Conservation (phyloP, 2,797 vertebrate species). For the Microctenopoma stevenorrisi region DNA sequence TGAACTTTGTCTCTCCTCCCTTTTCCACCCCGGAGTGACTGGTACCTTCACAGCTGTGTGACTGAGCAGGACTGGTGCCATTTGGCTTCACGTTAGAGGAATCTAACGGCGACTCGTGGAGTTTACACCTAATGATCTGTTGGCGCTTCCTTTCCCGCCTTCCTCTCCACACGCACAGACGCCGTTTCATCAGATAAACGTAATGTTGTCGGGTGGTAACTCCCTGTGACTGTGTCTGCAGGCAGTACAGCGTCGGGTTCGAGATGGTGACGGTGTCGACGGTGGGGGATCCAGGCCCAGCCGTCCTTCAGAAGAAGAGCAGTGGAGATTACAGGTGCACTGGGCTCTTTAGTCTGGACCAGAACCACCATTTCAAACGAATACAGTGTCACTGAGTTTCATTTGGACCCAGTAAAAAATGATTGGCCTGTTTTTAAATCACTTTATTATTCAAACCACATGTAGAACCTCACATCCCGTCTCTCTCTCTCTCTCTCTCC, state of each 20-base stretch:
- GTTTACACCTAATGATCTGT: not conserved
- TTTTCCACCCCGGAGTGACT: too few species aligned
- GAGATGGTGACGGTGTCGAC: conserved; percentile 90
- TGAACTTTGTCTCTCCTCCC: too few species aligned
- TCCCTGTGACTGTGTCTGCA: conserved; percentile 59
- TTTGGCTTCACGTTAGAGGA: not conserved
- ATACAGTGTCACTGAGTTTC: too few species aligned
- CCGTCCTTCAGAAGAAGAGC: conserved; percentile 88
- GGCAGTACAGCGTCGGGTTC: conserved; percentile 98
- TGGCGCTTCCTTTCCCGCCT: not conserved
- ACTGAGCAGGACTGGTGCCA: not conserved
- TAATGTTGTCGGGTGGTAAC: not conserved
- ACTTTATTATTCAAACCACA: too few species aligned
- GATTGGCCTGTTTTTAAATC: too few species aligned
- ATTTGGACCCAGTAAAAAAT: too few species aligned
- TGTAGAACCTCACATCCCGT: too few species aligned
- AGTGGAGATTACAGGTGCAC: conserved; percentile 95
- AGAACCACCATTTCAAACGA: not conserved
- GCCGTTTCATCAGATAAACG: too few species aligned
- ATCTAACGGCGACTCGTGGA: not conserved
- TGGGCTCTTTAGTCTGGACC: not conserved
- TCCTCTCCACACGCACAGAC: too few species aligned
- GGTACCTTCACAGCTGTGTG: not conserved
- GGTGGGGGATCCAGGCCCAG: conserved; percentile 86
- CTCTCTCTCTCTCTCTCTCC: not conserved